phyloP scores from a whole-genome alignment of 92 coral and sea anemone species.

The Zoanthus gigantus region DNA sequence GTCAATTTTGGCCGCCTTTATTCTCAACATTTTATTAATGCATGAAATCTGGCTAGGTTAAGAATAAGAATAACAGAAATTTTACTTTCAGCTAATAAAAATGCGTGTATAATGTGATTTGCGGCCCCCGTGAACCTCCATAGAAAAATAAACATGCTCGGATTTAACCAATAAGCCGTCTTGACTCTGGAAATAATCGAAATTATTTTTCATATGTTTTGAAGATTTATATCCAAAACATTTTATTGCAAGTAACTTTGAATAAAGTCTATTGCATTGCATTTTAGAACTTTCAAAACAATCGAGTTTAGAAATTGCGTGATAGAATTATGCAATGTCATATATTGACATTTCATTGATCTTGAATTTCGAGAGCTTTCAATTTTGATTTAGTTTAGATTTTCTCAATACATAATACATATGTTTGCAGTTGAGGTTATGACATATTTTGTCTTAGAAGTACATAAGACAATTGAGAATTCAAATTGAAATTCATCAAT shows the following conservation, averaged over 20 bases:
- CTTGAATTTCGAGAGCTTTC: slow-evolving; percentile 29
- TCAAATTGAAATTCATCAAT: background rate
- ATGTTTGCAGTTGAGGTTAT: background rate
- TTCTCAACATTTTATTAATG: slow-evolving; percentile 33
- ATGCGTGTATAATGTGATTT: background rate
- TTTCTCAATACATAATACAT: slow-evolving; percentile 22
- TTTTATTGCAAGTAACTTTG: background rate
- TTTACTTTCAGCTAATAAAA: too few relatives aligned
- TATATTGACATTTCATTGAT: slow-evolving; percentile 26
- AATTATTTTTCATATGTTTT: background rate
- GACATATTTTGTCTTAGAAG: slow-evolving; percentile 12
- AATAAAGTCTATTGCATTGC: background rate
- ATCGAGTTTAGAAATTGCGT: background rate
- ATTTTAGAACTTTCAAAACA: background rate
- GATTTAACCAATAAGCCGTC: too few relatives aligned
- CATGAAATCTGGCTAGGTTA: slow-evolving; percentile 14
- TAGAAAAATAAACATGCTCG: too few relatives aligned
- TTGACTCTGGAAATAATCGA: background rate
- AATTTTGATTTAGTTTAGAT: background rate
- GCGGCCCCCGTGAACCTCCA: background rate
- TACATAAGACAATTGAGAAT: background rate
- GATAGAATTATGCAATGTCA: slow-evolving; percentile 3
- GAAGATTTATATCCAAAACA: background rate
- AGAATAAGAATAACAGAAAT: background rate
- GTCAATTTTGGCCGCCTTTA: background rate